A percentile compares a stretch with the other conserved stretches of the same genome.
phyloP scores from a whole-genome alignment of 2,888 invertebrate species.

The Notodonta ziczac region DNA sequence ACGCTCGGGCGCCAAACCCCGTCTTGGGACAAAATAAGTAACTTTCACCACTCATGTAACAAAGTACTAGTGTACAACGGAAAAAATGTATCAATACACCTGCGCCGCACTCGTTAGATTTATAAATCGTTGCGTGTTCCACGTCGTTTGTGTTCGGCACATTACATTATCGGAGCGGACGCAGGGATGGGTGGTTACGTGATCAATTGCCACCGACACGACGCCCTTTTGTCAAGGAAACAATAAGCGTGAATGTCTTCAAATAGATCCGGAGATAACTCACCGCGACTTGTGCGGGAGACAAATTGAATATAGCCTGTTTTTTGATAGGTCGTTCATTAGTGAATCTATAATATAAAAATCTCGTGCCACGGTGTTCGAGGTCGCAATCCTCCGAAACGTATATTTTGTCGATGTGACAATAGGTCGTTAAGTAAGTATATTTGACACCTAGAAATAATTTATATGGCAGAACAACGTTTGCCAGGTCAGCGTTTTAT shows the following conservation, averaged over 20 bases:
- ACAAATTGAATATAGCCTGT: conserved; percentile 9
- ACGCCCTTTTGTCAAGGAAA: conserved; percentile 61
- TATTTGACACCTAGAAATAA: too few species aligned
- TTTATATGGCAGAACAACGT: too few species aligned
- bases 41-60: too few species aligned
- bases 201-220: conserved; percentile 61
- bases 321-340: conserved; percentile 6
- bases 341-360: too few species aligned
- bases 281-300: conserved; percentile 27
- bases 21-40: too few species aligned
- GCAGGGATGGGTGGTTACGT: conserved; percentile 48
- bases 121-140: conserved; percentile 6
- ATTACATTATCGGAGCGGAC: conserved; percentile 34
- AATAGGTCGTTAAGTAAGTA: too few species aligned
- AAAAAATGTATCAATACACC: not conserved
- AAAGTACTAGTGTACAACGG: not conserved
- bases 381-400: too few species aligned
- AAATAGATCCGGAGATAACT: conserved; percentile 54
- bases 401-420: too few species aligned
- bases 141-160: conserved; percentile 19
- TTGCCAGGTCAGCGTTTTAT: too few species aligned
- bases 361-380: too few species aligned
- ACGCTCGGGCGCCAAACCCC: too few species aligned
- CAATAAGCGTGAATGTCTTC: conserved; percentile 61
- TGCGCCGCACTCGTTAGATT: conserved; percentile 3